Evolutionary conservation across 2,888 invertebrate species (phyloP).

Genomic region (Idaea dimidiata): DNA sequence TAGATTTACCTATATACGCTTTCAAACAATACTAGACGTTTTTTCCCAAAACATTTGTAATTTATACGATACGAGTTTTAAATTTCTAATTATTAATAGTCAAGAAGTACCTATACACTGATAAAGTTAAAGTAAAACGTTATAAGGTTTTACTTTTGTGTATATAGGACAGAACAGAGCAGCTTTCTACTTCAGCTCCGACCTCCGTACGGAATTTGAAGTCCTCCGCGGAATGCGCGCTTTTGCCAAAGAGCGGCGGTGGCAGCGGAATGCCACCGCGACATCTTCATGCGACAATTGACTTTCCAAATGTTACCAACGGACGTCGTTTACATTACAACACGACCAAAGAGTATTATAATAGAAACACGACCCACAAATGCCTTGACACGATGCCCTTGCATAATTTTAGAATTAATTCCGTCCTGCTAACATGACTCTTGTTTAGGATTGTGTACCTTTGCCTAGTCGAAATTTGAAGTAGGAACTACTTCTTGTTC

Average conservation of each 20-base stretch:
- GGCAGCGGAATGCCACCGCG: conserved; percentile 58
- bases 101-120: conserved; percentile 19
- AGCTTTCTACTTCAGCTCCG: not conserved
- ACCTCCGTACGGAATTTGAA: conserved; percentile 46
- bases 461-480: not conserved
- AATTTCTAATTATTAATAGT: no score
- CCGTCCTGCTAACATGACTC: conserved; percentile 3
- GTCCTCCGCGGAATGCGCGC: conserved; percentile 59
- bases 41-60: no score
- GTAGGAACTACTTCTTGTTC: not conserved
- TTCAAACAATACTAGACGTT: no score
- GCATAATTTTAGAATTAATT: conserved; percentile 3
- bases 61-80: no score
- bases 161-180: not conserved
- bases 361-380: conserved; percentile 19
- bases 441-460: not conserved
- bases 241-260: conserved; percentile 50
- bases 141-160: conserved; percentile 53
- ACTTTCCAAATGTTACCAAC: conserved; percentile 50
- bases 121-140: conserved; percentile 26
- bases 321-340: conserved; percentile 42
- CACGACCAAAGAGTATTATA: conserved; percentile 11
- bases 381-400: not conserved
- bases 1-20: no score
- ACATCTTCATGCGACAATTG: conserved; percentile 68